Base-by-base conservation (phyloP, 1,140 invertebrate species). In the Leptinotarsa lineolata region DNA sequence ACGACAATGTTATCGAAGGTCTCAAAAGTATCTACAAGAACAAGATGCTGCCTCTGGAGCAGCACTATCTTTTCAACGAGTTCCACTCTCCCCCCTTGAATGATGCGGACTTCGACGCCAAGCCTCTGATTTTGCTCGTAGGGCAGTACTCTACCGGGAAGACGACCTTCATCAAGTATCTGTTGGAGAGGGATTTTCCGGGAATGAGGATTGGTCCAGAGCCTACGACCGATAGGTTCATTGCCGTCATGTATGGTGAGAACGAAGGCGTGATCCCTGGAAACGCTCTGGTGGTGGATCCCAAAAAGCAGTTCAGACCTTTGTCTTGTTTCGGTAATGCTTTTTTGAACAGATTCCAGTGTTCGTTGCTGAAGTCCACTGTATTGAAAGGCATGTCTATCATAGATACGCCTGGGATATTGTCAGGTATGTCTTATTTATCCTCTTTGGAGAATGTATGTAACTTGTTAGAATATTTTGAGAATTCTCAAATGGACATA, bases 71-170 rank as follows among this genome's bases (percentile, higher is more conserved):
- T 72, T 93, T 93, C 82, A 90, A 93, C 78, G 91, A 93, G 66
- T 93, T 93, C 81, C 91, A 93, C 83, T 92, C 91, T 6, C 92
- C 88, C 84, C 86, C 90, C 81, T 72, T 90, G 13, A 90, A 91
- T 82, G 91, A 93, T 85, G 87, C 91, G 3, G 92, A 93, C 84
- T 93, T 93, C 82, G 91, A 92, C 80, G 89, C 91, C 3, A 92
- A 92, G 78, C 92, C 92, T 1, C 89, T 93, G 88, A 90, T 93
- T 64, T 79, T 93, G 24, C 83, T 93, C 12, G 89, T 93, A 30
- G 92, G 92, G 20, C 92, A 93, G 81, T 93, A 93, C 83, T 92
- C 91, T 3, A 92, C 91, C 2, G 92, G 92, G 24, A 93, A 93
- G 84, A 93, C 92, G 15, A 92, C 92, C 4, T 92, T 92, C 80